A percentile compares a stretch with the other conserved stretches of the same genome.
Conservation (phyloP, 2,888 invertebrate species). For the Meghimatium bilineatum region DNA sequence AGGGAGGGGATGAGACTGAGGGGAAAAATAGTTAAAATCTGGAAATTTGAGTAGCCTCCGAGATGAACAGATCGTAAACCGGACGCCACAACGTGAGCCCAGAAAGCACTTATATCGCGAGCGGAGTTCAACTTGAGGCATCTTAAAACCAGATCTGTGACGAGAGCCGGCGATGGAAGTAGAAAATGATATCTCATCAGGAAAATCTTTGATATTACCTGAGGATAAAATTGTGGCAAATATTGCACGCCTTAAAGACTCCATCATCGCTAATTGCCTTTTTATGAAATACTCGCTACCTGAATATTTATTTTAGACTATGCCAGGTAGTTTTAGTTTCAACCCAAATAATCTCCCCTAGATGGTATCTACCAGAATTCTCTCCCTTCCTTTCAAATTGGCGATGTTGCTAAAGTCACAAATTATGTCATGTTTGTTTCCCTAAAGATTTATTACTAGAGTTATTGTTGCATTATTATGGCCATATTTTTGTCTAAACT, state of each 20-base stretch:
- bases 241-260: neutral
- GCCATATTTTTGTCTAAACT: too few species aligned
- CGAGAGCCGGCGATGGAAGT: too few species aligned
- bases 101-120: constrained; percentile 16
- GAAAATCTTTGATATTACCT: neutral
- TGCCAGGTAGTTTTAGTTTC: neutral
- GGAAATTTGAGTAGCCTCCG: constrained; percentile 9
- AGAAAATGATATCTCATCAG: neutral
- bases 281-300: neutral
- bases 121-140: neutral
- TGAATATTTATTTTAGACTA: neutral
- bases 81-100: constrained; percentile 10
- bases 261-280: neutral
- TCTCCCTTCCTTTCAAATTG: constrained; percentile 1
- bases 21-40: neutral
- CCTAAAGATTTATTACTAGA: neutral
- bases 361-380: neutral
- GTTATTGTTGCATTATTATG: neutral
- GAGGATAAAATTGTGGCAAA: constrained; percentile 1
- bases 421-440: constrained; percentile 15
- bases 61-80: constrained; percentile 11
- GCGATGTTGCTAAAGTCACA: constrained; percentile 12
- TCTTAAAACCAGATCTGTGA: neutral
- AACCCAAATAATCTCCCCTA: neutral
- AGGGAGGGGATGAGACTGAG: too few species aligned